These are phyloP conservation scores for Toxotes lorentzi DNA, from an alignment of 2,797 vertebrate species.

Conservation along the genomic window DNA sequence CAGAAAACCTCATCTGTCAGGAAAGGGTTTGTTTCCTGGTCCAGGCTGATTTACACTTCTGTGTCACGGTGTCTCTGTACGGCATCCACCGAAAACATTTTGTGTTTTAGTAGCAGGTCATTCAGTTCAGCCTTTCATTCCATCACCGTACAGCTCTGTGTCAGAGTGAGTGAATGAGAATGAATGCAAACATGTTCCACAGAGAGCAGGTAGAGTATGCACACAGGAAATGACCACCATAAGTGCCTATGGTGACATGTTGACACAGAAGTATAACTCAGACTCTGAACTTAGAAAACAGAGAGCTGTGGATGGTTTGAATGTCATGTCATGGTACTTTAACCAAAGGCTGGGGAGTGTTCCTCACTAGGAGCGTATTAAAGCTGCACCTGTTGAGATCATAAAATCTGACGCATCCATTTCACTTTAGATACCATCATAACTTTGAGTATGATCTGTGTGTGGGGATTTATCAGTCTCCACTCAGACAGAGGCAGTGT, in stretches of 20 bases:
- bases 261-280: neutral
- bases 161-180: neutral
- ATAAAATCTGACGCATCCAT: neutral
- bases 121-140: neutral
- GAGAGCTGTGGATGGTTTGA: neutral
- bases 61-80: neutral
- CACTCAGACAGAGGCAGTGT: neutral
- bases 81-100: neutral
- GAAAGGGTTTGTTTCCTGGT: neutral
- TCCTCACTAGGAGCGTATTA: neutral
- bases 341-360: slow-evolving; percentile 41
- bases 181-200: neutral
- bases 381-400: neutral
- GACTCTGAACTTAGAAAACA: neutral
- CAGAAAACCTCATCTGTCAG: neutral
- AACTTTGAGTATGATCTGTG: neutral
- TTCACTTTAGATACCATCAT: neutral
- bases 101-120: neutral
- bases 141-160: neutral
- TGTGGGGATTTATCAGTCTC: neutral
- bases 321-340: neutral
- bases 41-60: neutral
- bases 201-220: slow-evolving; percentile 1
- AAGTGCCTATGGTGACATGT: slow-evolving; percentile 34
- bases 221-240: neutral